Evolutionary conservation across 2,113 vertebrate species (phyloP).

Genomic region (Colossoma macropomum): DNA sequence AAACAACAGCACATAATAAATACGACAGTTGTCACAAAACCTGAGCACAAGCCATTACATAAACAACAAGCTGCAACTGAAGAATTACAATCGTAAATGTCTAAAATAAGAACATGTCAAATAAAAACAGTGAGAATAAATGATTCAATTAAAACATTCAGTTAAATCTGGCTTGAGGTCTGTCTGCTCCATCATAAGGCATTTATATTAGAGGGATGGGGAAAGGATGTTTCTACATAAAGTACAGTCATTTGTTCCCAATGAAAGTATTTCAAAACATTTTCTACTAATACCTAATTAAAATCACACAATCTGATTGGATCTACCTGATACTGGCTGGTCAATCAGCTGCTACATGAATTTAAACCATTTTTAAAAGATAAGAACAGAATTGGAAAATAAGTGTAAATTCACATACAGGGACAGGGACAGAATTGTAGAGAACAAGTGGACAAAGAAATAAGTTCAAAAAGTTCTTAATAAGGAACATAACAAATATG

Average conservation of each 20-base stretch:
- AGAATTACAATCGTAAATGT: neutral
- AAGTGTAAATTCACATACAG: too few relatives aligned
- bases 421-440: too few relatives aligned
- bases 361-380: neutral
- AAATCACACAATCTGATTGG: neutral
- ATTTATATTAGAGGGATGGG: neutral
- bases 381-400: neutral
- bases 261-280: neutral
- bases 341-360: neutral
- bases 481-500: too few relatives aligned
- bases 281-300: neutral
- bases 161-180: neutral
- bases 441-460: too few relatives aligned
- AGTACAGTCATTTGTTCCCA: neutral
- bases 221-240: neutral
- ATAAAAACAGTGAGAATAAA: neutral
- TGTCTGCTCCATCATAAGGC: neutral
- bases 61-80: neutral
- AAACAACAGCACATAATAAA: neutral
- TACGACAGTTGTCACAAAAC: neutral
- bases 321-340: neutral
- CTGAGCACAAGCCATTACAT: constrained; percentile 5
- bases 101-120: constrained; percentile 9
- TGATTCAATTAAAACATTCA: neutral
- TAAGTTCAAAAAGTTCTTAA: too few relatives aligned